A percentile compares a stretch with the other conserved stretches of the same genome.
These are phyloP conservation scores for Pimpla rufipes DNA, from an alignment of 2,888 invertebrate genomes.

Conservation along the genomic window DNA sequence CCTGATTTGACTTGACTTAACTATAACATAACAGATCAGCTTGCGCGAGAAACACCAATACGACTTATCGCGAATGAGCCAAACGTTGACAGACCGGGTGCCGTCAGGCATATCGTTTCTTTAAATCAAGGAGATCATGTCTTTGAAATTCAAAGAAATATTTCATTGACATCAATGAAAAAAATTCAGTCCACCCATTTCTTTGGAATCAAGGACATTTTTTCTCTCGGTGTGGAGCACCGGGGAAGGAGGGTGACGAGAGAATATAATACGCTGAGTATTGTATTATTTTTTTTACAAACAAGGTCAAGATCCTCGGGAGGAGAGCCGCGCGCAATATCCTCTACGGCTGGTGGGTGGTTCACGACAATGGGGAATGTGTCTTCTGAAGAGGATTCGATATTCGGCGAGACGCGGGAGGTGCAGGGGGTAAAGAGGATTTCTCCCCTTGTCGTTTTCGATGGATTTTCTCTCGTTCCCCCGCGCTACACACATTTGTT, in stretches of 20 bases:
- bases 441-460: constrained; percentile 32
- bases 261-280: constrained; percentile 45
- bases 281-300: constrained; percentile 27
- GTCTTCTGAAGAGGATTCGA: constrained; percentile 17
- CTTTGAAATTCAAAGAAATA: no score
- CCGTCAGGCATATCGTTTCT: no score
- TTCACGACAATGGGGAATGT: not conserved
- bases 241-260: constrained; percentile 4
- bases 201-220: no score
- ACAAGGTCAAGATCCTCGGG: constrained; percentile 46
- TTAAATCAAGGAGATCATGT: no score
- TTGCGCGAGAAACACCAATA: no score
- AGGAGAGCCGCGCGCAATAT: constrained; percentile 14
- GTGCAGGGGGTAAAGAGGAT: constrained; percentile 19
- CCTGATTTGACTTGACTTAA: no score
- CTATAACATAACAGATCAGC: no score
- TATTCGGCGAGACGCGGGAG: not conserved
- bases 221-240: no score
- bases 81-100: no score
- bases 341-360: not conserved
- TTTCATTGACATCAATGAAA: no score
- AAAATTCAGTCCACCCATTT: no score
- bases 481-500: not conserved
- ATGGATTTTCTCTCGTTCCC: constrained; percentile 10
- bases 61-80: no score